Evolutionary conservation across 1,140 invertebrate genomes (phyloP), one percentile per base, ranked within the genome.

Genomic region (Macrotrachela quadricornifera): DNA sequence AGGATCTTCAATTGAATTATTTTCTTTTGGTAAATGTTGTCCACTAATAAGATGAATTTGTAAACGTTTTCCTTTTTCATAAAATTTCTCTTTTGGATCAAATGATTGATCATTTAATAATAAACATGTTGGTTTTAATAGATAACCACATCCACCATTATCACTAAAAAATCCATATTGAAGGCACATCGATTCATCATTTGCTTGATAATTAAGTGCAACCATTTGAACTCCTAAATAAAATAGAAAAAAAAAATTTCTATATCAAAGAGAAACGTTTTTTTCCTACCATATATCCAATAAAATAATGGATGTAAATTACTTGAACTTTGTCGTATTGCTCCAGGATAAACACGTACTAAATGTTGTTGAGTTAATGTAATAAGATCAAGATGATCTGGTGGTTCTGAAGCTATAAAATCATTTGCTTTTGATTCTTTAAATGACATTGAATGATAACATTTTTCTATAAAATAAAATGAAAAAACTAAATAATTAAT

Each of bases 121-220:
- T 46, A 53, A 46, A 49, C 63, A 65, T 10, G 53, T 36, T 17
- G 69, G 69, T 56, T 69, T 71, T 14, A 70, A 59, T 13, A 71
- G 45, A 57, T 69, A 71, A 16, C 69, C 69, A 56, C 60, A 62
- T 2, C 60, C 61, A 30, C 67, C 67, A 57, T 70, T 70, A 50
- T 70, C 64, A 30, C 59, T 41, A 56, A 69, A 70, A 42, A 60
- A 61, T 11, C 66, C 67, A 46, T 60, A 57, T 45, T 65, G 57
- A 17, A 68, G 18, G 42, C 66, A 62, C 64, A 68, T 67, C 0
- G 57, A 14, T 39, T 38, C 38, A 39, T 52, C 49, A 17, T 50
- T 18, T 16, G 56, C 56, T 50, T 60, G 59, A 54, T 56, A 59
- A 47, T 60, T 60, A n/a, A 60, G 42, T 36, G 59, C 59, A 42